Conservation (phyloP, 2,888 invertebrate species). For the Cryptops parisi region DNA sequence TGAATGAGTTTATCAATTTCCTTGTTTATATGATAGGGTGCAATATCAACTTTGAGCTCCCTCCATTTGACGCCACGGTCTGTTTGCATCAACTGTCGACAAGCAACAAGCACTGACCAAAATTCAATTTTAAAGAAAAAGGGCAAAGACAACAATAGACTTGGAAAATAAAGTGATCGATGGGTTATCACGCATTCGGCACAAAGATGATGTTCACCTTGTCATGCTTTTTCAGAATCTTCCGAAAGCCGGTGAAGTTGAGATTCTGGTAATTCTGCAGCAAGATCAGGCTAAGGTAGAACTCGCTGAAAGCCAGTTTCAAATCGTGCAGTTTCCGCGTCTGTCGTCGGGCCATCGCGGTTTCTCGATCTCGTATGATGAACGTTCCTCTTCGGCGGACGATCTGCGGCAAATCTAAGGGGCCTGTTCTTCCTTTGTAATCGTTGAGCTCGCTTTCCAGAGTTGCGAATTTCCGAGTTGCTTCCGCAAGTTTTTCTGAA, state of each 20-base stretch:
- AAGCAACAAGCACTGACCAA: not conserved
- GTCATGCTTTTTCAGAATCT: slow-evolving; percentile 98
- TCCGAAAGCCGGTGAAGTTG: slow-evolving; percentile 96
- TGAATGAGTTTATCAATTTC: slow-evolving; percentile 91
- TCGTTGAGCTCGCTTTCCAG: slow-evolving; percentile 65
- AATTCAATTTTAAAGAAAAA: not conserved
- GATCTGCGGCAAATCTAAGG: slow-evolving; percentile 3
- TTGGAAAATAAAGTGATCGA: not conserved
- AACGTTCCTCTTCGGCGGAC: slow-evolving; percentile 14
- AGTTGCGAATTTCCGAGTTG: slow-evolving; percentile 82
- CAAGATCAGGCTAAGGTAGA: slow-evolving; percentile 88
- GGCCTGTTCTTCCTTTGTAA: slow-evolving; percentile 16
- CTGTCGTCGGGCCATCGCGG: slow-evolving; percentile 22
- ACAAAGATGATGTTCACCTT: no score
- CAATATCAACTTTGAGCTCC: slow-evolving; percentile 76
- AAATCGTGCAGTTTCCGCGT: slow-evolving; percentile 76
- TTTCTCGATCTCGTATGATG: slow-evolving; percentile 14
- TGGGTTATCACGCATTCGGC: no score
- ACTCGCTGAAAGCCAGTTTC: slow-evolving; percentile 96
- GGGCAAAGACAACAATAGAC: not conserved
- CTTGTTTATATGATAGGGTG: slow-evolving; percentile 91
- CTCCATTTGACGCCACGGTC: slow-evolving; percentile 85
- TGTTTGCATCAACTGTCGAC: slow-evolving; percentile 53
- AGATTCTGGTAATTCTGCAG: slow-evolving; percentile 97
- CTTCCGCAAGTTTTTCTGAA: slow-evolving; percentile 91